A percentile compares a stretch with the other conserved stretches of the same genome.
phyloP scores from a whole-genome alignment of 2,797 vertebrate genomes.

The Paguma larvata region DNA sequence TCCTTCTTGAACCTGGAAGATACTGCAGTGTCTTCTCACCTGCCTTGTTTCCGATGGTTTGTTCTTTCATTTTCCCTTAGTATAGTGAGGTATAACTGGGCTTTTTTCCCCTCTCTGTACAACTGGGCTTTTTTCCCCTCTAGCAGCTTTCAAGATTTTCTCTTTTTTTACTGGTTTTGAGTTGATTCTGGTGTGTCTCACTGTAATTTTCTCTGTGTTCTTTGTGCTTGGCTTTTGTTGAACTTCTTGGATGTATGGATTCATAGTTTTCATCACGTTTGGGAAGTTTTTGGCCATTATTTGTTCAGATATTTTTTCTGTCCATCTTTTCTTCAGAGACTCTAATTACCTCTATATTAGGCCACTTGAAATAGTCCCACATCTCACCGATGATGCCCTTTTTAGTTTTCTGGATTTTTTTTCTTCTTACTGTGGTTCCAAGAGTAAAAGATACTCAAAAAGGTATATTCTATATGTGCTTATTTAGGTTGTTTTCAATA shows the following conservation, averaged over 20 bases:
- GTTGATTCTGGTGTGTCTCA: neutral
- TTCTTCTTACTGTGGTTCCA: slow-evolving; percentile 18
- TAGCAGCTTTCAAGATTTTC: slow-evolving; percentile 29
- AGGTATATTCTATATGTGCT: neutral
- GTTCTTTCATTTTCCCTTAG: neutral
- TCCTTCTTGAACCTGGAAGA: neutral
- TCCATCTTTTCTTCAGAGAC: slow-evolving; percentile 3
- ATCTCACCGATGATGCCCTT: neutral
- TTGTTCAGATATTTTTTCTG: neutral
- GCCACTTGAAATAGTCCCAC: neutral
- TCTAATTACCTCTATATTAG: slow-evolving; percentile 8
- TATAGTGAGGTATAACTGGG: neutral
- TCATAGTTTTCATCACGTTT: slow-evolving; percentile 38
- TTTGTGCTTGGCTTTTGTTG: neutral
- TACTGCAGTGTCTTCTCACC: neutral
- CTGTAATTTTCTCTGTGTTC: neutral
- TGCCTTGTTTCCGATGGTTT: slow-evolving; percentile 14
- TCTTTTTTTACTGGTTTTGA: slow-evolving; percentile 47
- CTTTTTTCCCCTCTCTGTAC: neutral
- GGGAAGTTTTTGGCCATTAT: slow-evolving; percentile 16
- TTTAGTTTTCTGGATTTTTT: neutral
- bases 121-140: neutral
- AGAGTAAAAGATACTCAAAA: slow-evolving; percentile 42
- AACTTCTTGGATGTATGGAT: neutral
- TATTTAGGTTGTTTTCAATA: slow-evolving; percentile 44